Percentiles rank a stretch among this genome's conserved stretches.
phyloP scores from a whole-genome alignment of 2,888 invertebrate genomes.

The Cantharis rustica region DNA sequence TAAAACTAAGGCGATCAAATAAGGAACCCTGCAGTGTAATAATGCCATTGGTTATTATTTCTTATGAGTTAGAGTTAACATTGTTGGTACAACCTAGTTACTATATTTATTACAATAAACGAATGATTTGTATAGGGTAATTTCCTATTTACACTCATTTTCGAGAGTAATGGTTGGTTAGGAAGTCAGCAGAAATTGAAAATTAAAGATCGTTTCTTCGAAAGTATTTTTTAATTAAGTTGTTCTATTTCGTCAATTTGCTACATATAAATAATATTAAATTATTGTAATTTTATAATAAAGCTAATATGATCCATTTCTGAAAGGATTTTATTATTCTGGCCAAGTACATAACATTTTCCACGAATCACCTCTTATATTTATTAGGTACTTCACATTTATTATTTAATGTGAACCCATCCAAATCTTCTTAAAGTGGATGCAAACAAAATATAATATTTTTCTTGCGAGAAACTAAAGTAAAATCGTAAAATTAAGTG shows the following conservation, averaged over 20 bases:
- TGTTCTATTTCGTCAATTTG: background rate
- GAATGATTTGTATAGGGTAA: background rate
- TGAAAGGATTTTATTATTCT: background rate
- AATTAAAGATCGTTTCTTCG: background rate
- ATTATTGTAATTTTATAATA: background rate
- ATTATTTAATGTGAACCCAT: background rate
- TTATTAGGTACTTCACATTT: background rate
- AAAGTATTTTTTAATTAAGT: background rate
- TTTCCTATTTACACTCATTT: background rate
- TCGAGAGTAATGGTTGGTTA: background rate
- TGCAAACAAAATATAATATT: background rate
- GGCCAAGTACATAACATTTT: background rate
- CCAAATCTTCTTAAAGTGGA: background rate
- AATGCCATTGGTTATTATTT: background rate
- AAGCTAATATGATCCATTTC: background rate
- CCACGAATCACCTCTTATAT: background rate
- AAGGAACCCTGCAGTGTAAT: too few species aligned
- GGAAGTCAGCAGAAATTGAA: background rate
- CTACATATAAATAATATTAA: background rate
- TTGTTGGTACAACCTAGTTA: background rate
- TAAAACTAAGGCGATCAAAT: background rate
- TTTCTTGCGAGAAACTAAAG: background rate
- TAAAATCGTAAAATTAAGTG: background rate
- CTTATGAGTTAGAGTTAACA: background rate
- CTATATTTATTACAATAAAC: background rate